Conservation (phyloP, 2,888 invertebrate genomes). For the Philereme vetulata region DNA sequence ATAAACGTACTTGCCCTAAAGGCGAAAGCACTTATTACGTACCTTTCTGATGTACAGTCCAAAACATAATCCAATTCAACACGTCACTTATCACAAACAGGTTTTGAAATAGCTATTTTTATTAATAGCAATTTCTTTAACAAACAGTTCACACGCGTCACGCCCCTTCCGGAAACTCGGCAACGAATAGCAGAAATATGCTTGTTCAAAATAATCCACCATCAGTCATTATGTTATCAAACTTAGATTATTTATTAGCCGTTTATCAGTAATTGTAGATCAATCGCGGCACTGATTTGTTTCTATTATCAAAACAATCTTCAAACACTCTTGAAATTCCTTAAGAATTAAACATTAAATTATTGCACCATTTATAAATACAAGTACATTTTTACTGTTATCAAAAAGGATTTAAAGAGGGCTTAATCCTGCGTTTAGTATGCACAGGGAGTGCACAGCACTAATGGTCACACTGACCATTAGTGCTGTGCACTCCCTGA, state of each 20-base stretch:
- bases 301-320: conserved; percentile 34
- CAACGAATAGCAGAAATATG: conserved; percentile 38
- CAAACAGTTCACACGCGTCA: conserved; percentile 14
- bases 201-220: conserved; percentile 34
- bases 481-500: no score
- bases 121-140: neutral
- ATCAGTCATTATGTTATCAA: conserved; percentile 53
- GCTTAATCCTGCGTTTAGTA: no score
- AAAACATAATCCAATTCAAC: conserved; percentile 31
- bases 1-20: no score
- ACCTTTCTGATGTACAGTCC: conserved; percentile 32
- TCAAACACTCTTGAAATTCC: conserved; percentile 19
- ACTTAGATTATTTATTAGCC: conserved; percentile 45
- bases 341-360: conserved; percentile 11
- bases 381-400: neutral
- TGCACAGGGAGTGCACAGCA: no score
- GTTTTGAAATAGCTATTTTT: neutral
- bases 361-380: neutral
- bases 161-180: conserved; percentile 36
- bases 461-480: no score
- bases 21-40: neutral
- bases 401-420: no score
- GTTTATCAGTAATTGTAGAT: conserved; percentile 51
- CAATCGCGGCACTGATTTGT: conserved; percentile 51
- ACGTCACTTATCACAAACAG: neutral